phyloP scores from a whole-genome alignment of 2,113 vertebrate genomes.

The Urocitellus parryii region DNA sequence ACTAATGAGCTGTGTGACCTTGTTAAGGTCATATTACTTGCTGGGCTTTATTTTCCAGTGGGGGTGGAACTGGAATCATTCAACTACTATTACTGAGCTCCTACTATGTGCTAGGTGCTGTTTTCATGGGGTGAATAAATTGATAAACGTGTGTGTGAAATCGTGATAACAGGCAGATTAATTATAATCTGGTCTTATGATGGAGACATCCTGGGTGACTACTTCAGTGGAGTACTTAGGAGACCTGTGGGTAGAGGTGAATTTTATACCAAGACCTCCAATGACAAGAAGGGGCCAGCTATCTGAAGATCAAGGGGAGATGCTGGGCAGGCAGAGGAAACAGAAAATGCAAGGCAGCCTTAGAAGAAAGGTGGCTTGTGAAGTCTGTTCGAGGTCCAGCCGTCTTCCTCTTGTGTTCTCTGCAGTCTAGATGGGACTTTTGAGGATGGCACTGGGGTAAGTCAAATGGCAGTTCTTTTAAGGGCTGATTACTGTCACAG shows the following conservation, averaged over 20 bases:
- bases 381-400: not conserved
- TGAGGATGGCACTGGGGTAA: not conserved
- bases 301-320: not conserved
- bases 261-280: not conserved
- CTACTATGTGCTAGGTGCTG: not conserved
- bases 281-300: not conserved
- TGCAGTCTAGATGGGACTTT: not conserved
- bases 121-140: not conserved
- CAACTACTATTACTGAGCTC: not conserved
- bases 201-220: not conserved
- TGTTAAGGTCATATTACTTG: not conserved
- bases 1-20: not conserved
- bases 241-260: not conserved
- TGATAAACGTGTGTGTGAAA: not conserved
- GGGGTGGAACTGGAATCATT: not conserved
- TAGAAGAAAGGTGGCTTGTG: not conserved
- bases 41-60: conserved; percentile 2
- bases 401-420: not conserved
- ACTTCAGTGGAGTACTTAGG: not conserved
- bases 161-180: not conserved
- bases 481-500: not conserved
- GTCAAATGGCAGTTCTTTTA: not conserved
- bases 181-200: not conserved
- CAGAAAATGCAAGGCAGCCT: not conserved
- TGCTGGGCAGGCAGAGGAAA: not conserved